Conservation (phyloP, 2,797 vertebrate species). For the Scarus forsteni region DNA sequence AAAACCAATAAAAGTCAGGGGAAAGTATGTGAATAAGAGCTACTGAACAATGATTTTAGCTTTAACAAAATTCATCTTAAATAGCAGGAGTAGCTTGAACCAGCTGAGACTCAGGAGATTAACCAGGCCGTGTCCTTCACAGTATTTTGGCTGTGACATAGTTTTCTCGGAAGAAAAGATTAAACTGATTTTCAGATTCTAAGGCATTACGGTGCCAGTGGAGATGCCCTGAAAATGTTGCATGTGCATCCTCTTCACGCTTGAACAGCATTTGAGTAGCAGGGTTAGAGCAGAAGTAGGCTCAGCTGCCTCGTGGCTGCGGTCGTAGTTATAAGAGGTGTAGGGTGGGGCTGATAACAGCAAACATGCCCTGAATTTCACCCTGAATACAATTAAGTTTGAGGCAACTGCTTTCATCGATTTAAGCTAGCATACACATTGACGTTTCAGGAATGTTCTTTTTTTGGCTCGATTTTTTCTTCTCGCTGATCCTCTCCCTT, state of each 20-base stretch:
- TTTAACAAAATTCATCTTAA: neutral
- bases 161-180: conserved; percentile 1
- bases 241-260: neutral
- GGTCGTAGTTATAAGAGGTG: conserved; percentile 25
- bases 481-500: conserved; percentile 20
- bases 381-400: conserved; percentile 13
- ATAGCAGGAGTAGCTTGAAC: neutral
- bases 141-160: conserved; percentile 1
- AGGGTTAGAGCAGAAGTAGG: neutral
- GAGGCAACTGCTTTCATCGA: neutral
- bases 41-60: neutral
- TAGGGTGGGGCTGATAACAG: conserved; percentile 20
- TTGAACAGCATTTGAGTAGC: neutral
- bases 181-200: neutral
- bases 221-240: neutral
- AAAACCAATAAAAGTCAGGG: no score
- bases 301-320: conserved; percentile 26
- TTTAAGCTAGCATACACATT: neutral
- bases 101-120: conserved; percentile 7
- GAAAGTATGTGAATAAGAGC: neutral
- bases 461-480: conserved; percentile 19
- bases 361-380: conserved; percentile 10
- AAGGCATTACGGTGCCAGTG: neutral
- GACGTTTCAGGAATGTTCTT: neutral
- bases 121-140: neutral